These are phyloP conservation scores for Vanessa tameamea DNA, from an alignment of 1,140 invertebrate species.

Conservation along the genomic window DNA sequence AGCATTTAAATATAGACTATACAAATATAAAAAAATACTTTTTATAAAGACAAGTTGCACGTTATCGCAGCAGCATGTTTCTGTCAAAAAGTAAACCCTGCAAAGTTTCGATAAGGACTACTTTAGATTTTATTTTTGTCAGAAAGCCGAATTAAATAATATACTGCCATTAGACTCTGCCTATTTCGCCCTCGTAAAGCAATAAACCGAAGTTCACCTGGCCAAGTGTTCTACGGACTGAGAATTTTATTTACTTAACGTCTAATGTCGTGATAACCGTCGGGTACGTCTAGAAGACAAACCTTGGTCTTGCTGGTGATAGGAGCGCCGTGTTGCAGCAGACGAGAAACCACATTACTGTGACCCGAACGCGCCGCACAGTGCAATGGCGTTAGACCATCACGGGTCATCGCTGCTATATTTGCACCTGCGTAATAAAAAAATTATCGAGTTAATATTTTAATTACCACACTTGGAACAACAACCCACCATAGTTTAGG, in stretches of 20 bases:
- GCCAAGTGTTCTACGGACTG: too few species aligned
- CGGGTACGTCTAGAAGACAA: not conserved
- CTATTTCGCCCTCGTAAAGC: too few species aligned
- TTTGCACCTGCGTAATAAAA: conserved; percentile 88
- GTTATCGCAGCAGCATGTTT: not conserved
- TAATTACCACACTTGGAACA: too few species aligned
- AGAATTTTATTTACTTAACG: too few species aligned
- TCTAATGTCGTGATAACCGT: not conserved
- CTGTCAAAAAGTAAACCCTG: not conserved
- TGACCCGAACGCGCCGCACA: conserved; percentile 98
- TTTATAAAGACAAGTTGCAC: too few species aligned
- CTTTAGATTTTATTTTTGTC: too few species aligned
- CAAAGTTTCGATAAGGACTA: not conserved
- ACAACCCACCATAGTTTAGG: too few species aligned
- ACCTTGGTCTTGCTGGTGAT: conserved; percentile 99
- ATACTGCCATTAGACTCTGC: too few species aligned
- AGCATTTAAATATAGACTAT: not conserved
- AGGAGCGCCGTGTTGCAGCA: conserved; percentile 95
- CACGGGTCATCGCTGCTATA: conserved; percentile 96
- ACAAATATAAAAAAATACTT: too few species aligned
- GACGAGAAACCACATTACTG: conserved; percentile 95
- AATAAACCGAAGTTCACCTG: too few species aligned
- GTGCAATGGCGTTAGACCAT: conserved; percentile 95
- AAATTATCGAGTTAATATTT: not conserved
- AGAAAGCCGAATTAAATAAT: too few species aligned